Evolutionary conservation across 2,113 vertebrate genomes (phyloP).

Genomic region (Festucalex cinctus): DNA sequence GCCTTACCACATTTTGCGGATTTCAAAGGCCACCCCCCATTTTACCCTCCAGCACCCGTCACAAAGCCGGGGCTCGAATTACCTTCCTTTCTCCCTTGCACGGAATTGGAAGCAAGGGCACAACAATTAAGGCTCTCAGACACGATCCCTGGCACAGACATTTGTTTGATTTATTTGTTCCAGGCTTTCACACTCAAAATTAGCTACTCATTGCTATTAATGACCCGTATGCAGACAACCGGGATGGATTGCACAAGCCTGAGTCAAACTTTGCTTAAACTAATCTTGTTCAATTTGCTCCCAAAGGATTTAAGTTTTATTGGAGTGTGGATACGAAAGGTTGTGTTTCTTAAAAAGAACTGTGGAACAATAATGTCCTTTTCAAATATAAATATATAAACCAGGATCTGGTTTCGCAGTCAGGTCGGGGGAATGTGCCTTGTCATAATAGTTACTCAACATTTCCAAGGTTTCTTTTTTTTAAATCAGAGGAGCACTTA

Average conservation of each 20-base stretch:
- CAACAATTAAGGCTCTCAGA: conserved; percentile 29
- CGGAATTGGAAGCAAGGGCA: conserved; percentile 16
- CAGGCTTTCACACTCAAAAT: conserved; percentile 19
- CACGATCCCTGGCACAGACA: conserved; percentile 11
- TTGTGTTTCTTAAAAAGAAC: neutral
- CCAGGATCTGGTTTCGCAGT: neutral
- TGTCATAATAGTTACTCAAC: neutral
- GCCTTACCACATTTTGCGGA: conserved; percentile 25
- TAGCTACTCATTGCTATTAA: conserved; percentile 34
- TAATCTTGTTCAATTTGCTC: conserved; percentile 28
- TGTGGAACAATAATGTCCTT: conserved; percentile 8
- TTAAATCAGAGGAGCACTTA: neutral
- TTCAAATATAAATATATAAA: neutral
- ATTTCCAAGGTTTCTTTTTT: neutral
- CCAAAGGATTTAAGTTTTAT: conserved; percentile 20
- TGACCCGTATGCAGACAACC: conserved; percentile 14
- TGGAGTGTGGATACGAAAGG: conserved; percentile 10
- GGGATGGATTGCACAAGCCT: neutral
- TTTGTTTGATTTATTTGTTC: conserved; percentile 39
- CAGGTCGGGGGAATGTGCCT: neutral
- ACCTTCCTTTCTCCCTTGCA: conserved; percentile 24
- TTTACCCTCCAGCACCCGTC: conserved; percentile 54
- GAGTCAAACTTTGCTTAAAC: conserved; percentile 10
- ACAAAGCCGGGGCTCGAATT: conserved; percentile 47
- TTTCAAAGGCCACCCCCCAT: conserved; percentile 37